These are phyloP conservation scores for Meiosimyza platycephala DNA, from an alignment of 2,888 invertebrate genomes.

Conservation along the genomic window DNA sequence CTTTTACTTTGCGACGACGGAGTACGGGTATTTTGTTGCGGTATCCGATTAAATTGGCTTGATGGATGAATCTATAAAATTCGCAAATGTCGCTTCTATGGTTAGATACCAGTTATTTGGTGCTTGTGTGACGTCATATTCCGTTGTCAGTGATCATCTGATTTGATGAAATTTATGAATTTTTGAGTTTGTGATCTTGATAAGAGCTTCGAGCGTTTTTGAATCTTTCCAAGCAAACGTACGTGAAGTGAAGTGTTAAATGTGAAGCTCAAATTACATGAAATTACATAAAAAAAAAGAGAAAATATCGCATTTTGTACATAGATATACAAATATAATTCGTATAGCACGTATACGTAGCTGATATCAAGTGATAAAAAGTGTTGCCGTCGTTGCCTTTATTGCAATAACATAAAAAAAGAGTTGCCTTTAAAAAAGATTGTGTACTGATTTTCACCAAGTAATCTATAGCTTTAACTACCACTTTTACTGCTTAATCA, in stretches of 20 bases:
- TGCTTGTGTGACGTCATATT: conserved; percentile 19
- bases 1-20: background rate
- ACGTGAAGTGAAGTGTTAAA: background rate
- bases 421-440: background rate
- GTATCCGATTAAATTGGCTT: background rate
- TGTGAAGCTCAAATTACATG: background rate
- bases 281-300: background rate
- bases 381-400: background rate
- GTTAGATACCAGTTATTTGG: background rate
- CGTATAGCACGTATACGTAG: background rate
- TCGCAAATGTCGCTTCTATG: background rate
- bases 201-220: background rate
- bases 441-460: background rate
- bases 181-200: background rate
- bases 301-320: background rate
- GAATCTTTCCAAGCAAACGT: background rate
- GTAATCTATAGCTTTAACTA: background rate
- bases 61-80: background rate
- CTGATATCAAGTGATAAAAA: background rate
- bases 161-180: background rate
- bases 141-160: background rate
- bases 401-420: background rate
- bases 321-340: background rate
- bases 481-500: background rate
- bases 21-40: background rate